Evolutionary conservation across 2,797 vertebrate species (phyloP), one percentile per base, ranked within the genome.

Genomic region (Myotis daubentonii): DNA sequence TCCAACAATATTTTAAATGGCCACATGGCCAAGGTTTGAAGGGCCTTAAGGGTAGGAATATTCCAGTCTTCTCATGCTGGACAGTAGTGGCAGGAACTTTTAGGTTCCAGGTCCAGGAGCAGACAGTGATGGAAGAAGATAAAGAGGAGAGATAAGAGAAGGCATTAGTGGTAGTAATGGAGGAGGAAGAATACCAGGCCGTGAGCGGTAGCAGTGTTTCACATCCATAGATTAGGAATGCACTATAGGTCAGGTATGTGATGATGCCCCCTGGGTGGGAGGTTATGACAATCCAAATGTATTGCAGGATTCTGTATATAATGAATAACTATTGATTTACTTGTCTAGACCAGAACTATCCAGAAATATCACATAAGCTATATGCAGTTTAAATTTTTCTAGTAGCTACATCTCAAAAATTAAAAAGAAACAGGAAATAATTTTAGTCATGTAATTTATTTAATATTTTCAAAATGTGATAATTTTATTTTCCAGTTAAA

Each of bases 321-420:
- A 22, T 93, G 44, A 93, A n/a, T 60, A 80, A 28, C 20, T 79
- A 12, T 83, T 90, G 25, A 87, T 90, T 87, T 92, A 66, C 8
- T 71, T 90, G 15, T 66, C 10, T 41, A 85, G 25, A 20, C 17
- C 19, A 68, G 10, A 16, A 15, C 8, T 75, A 47, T 71, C 30
- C 16, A 57, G 51, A 93, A 75, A 76, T 72, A 87, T 33, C 81
- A 65, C 6, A 62, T 17, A 95, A 36, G 53, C 11, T 10, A 81
- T 17, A 71, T 9, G 33, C 20, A 65, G 41, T 90, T 90, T 90
- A 68, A 80, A 88, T 66, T 33, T 74, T 66, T 91, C 13, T 76
- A 55, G 8, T 91, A 72, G 23, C 15, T 91, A 22, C 13, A 44
- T 94, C 28, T 68, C 36, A 62, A 60, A 28, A 10, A 6, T 53